Conservation (phyloP, 1,140 invertebrate species). For the Lasioglossum albipes region DNA sequence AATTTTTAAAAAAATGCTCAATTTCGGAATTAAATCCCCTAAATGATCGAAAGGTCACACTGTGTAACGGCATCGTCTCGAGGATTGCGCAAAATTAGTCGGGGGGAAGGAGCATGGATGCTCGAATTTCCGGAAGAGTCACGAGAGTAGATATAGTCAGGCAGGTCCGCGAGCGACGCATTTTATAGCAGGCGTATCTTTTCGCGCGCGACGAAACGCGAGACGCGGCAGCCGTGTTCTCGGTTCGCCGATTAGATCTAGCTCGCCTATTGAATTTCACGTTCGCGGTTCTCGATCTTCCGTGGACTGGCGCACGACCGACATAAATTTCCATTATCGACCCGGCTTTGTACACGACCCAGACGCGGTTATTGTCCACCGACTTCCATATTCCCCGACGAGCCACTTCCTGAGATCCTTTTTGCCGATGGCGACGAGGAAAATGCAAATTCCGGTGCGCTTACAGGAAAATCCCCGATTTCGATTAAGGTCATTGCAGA, state of each 20-base stretch:
- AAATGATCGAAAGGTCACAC: too few relatives aligned
- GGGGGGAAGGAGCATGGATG: too few relatives aligned
- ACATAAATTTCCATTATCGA: conserved; percentile 68
- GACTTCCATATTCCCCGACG: conserved; percentile 17
- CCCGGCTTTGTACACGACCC: conserved; percentile 49
- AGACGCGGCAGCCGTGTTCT: conserved; percentile 32
- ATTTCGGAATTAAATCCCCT: too few relatives aligned
- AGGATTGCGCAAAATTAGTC: too few relatives aligned
- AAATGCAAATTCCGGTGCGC: not conserved
- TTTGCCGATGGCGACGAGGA: not conserved
- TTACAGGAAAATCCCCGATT: too few relatives aligned
- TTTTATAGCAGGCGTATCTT: conserved; percentile 27
- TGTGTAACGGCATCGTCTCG: too few relatives aligned
- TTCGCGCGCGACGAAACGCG: conserved; percentile 39
- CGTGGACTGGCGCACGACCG: conserved; percentile 22
- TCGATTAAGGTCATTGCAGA: too few relatives aligned
- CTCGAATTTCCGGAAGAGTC: too few relatives aligned
- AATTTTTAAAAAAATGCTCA: too few relatives aligned
- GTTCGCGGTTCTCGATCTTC: conserved; percentile 17
- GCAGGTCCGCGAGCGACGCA: too few relatives aligned
- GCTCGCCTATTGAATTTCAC: conserved; percentile 61
- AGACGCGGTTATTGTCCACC: conserved; percentile 53
- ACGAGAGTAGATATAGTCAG: too few relatives aligned
- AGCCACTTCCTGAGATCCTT: not conserved
- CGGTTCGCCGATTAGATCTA: conserved; percentile 53